Evolutionary conservation across 2,113 vertebrate genomes (phyloP).

Genomic region (Phalacrocorax pelagicus): DNA sequence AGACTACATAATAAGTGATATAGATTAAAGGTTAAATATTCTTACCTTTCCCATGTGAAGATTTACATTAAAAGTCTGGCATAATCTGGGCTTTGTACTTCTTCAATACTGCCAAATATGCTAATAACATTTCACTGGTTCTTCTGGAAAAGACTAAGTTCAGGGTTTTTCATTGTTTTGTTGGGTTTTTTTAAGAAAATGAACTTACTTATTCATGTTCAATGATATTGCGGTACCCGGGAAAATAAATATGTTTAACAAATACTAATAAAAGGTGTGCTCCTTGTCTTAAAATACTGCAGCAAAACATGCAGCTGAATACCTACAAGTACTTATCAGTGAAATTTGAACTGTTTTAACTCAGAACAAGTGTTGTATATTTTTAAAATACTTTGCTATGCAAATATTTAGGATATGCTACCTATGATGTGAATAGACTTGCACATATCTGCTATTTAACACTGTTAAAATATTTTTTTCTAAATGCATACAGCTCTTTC

Average conservation of each 20-base stretch:
- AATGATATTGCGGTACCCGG: not conserved
- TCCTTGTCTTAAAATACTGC: not conserved
- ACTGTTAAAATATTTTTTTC: not conserved
- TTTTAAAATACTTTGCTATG: not conserved
- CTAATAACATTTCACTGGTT: not conserved
- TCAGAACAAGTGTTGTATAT: not conserved
- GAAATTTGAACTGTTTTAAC: not conserved
- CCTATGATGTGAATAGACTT: not conserved
- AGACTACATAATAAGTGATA: accelerated
- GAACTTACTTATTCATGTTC: not conserved
- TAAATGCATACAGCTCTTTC: not conserved
- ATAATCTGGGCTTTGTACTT: not conserved
- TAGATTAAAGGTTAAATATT: not conserved
- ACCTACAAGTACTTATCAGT: not conserved
- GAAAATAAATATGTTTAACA: not conserved
- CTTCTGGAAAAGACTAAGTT: not conserved
- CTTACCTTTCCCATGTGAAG: not conserved
- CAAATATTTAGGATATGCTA: not conserved
- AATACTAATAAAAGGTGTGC: accelerated
- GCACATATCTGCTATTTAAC: not conserved
- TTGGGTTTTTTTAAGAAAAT: not conserved
- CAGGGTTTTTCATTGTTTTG: not conserved
- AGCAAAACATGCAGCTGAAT: not conserved
- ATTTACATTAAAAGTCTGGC: not conserved
- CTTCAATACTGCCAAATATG: not conserved